Conservation (phyloP, 2,888 invertebrate species). For the Ctena decussata region DNA sequence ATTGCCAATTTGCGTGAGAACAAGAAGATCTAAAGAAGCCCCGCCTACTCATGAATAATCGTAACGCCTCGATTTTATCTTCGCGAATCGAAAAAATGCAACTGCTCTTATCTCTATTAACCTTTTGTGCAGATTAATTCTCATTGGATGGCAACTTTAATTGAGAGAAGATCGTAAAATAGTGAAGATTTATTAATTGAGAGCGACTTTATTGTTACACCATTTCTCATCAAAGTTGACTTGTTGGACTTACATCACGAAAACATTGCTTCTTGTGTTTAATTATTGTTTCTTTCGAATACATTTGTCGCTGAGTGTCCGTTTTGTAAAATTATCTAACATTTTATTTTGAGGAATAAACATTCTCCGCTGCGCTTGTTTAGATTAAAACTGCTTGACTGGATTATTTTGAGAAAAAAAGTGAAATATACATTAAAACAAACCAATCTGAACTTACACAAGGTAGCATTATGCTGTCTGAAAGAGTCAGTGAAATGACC, state of each 20-base stretch:
- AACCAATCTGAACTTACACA: too few species aligned
- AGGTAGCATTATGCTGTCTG: not conserved
- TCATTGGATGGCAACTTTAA: not conserved
- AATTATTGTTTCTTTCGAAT: not conserved
- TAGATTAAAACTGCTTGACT: too few species aligned
- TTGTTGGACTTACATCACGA: slow-evolving; percentile 3
- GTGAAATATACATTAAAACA: too few species aligned
- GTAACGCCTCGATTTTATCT: not conserved
- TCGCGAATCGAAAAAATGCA: not conserved
- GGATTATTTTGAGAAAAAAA: too few species aligned
- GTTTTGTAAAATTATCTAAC: too few species aligned
- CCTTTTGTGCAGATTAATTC: not conserved
- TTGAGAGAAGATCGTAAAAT: slow-evolving; percentile 48
- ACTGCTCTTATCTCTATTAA: not conserved
- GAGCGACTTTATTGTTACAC: slow-evolving; percentile 4
- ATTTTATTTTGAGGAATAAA: too few species aligned
- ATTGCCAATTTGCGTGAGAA: slow-evolving; percentile 53
- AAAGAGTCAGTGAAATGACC: slow-evolving; percentile 5
- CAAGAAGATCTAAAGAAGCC: not conserved
- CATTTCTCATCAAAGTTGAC: slow-evolving; percentile 12
- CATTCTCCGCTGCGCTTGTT: too few species aligned
- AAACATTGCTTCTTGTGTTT: not conserved
- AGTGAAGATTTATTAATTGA: slow-evolving; percentile 63
- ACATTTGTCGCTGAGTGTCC: too few species aligned
- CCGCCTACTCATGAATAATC: not conserved